Evolutionary conservation across 2,797 vertebrate genomes (phyloP).

Genomic region (Tympanoctomys barrerae): DNA sequence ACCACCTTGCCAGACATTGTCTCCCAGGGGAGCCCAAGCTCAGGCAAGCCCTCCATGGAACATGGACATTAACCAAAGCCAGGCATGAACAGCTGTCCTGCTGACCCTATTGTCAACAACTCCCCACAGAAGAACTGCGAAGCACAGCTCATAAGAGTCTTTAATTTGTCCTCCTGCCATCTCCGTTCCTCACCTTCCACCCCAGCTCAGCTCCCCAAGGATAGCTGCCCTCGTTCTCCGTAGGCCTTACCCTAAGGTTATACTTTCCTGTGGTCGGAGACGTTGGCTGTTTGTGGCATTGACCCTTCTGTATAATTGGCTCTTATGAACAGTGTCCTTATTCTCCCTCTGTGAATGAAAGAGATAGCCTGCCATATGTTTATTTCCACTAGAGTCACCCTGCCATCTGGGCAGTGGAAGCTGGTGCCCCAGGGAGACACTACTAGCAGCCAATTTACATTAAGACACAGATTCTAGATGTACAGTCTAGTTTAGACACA

Average conservation of each 20-base stretch:
- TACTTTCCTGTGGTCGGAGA: slow-evolving; percentile 55
- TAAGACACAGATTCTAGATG: slow-evolving; percentile 84
- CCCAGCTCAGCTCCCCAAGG: background rate
- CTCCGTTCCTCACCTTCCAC: background rate
- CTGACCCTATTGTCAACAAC: background rate
- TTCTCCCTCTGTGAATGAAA: slow-evolving; percentile 76
- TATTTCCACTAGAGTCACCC: slow-evolving; percentile 80
- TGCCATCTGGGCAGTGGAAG: slow-evolving; percentile 86
- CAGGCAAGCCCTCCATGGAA: slow-evolving; percentile 8
- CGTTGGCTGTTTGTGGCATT: slow-evolving; percentile 52
- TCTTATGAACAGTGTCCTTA: slow-evolving; percentile 59
- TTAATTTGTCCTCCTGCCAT: background rate
- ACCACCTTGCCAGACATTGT: background rate
- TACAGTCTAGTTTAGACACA: slow-evolving; percentile 64
- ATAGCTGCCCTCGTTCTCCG: background rate
- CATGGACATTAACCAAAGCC: background rate
- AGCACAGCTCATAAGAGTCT: background rate
- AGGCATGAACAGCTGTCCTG: background rate
- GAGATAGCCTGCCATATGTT: slow-evolving; percentile 85
- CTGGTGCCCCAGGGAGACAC: slow-evolving; percentile 84
- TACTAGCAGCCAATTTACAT: slow-evolving; percentile 87
- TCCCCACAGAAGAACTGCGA: background rate
- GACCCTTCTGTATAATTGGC: slow-evolving; percentile 77
- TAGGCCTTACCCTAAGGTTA: slow-evolving; percentile 19
- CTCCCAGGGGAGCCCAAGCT: background rate